Base-by-base conservation (phyloP, 2,888 invertebrate genomes). In the Pyrrhosoma nymphula region DNA sequence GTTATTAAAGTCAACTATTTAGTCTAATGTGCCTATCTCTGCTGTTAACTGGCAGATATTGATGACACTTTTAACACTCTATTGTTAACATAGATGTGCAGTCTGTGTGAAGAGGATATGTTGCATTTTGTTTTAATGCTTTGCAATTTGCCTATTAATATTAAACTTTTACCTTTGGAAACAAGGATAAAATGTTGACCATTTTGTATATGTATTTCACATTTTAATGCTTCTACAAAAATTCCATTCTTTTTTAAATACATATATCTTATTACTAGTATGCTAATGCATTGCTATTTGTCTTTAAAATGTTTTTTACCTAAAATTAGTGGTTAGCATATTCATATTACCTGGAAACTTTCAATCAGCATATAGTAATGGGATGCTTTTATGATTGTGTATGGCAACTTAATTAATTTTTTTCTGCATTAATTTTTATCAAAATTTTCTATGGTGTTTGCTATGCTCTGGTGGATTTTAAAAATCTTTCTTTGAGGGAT, bases 341-440 rank as follows among this genome's bases (percentile, higher is more conserved):
- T 69, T 93, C 47, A 93, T 93, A 63, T 47, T 69, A 93, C 47
- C 47, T 93, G 93, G 47, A 69, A 93, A 93, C 93, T 93, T 93
- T 69, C 93, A 75, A 69, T 93, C 93, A 47, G 93, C 93, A 93
- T 93, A 93, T 93, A 93, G 93, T 69, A 93, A 93, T 93, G 93
- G 93, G 93, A 93, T 93, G 93, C 93, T 93, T 93, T 93, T 93
- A 69, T 93, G 93, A 93, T 69, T 93, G 69, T 93, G 93, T 93
- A 93, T 93, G 69, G 93, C 93, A 93, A 93, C 93, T 69, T 93
- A 30, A 60, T 91, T 69, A 39, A 93, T 93, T 60, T 93, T 69
- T 93, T 47, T 93, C 35, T 63, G 55, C 89, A 89, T 89, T 89
- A 55, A 89, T 89, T 63, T 93, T 93, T 69, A 60, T 60, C 69